Conservation (phyloP, 2,113 vertebrate species). For the Recurvirostra avosetta region DNA sequence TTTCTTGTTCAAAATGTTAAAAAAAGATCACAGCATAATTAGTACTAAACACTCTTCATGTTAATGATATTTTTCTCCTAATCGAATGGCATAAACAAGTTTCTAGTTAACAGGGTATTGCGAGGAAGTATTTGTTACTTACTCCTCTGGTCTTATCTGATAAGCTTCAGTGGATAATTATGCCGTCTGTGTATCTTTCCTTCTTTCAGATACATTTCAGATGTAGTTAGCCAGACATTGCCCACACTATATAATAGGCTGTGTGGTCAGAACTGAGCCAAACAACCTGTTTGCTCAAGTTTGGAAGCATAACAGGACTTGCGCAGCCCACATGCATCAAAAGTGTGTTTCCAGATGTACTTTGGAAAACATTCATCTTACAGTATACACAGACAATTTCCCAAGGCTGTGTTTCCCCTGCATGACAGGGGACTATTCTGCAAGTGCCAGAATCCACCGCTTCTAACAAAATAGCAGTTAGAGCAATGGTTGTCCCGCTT, state of each 20-base stretch:
- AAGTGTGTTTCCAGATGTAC: neutral
- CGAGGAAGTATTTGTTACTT: neutral
- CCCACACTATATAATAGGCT: neutral
- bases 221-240: neutral
- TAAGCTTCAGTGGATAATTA: neutral
- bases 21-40: neutral
- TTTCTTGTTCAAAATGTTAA: neutral
- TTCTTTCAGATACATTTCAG: neutral
- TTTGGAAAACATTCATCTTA: neutral
- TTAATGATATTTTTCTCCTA: neutral
- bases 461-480: neutral
- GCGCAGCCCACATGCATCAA: neutral
- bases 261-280: neutral
- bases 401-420: neutral
- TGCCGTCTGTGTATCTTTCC: neutral
- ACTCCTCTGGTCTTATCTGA: neutral
- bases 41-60: neutral
- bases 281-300: neutral
- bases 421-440: neutral
- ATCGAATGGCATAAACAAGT: neutral
- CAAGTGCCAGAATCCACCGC: rapidly evolving
- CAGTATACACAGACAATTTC: neutral
- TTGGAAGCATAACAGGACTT: neutral
- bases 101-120: neutral
- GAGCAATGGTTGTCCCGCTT: neutral